phyloP scores from a whole-genome alignment of 2,888 invertebrate genomes.

The Agrochola lychnidis region DNA sequence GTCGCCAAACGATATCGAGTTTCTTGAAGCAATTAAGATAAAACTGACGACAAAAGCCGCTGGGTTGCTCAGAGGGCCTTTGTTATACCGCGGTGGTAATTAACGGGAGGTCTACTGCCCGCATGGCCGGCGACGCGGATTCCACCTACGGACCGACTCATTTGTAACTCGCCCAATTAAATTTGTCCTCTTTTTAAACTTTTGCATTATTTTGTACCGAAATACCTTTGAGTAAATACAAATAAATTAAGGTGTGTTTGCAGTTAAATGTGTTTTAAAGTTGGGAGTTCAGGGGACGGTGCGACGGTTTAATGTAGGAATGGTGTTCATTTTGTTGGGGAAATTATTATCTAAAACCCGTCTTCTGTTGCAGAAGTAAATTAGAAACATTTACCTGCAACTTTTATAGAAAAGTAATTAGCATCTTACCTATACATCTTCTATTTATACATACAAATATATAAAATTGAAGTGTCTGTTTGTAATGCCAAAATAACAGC shows the following conservation, averaged over 20 bases:
- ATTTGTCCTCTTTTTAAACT: slow-evolving; percentile 60
- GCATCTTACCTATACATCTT: background rate
- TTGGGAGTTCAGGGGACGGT: slow-evolving; percentile 30
- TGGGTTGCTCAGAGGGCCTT: slow-evolving; percentile 75
- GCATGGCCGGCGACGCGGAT: slow-evolving; percentile 69
- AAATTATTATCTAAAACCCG: background rate
- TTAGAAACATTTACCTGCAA: background rate
- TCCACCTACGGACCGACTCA: slow-evolving; percentile 54
- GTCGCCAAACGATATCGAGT: slow-evolving; percentile 89
- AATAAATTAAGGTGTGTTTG: slow-evolving; percentile 53
- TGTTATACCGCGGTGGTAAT: slow-evolving; percentile 81
- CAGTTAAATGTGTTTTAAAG: slow-evolving; percentile 56
- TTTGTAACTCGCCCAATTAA: slow-evolving; percentile 59
- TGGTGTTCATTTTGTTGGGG: slow-evolving; percentile 13
- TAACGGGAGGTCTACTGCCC: slow-evolving; percentile 77
- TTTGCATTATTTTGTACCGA: slow-evolving; percentile 46
- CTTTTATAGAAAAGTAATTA: background rate
- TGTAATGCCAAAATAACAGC: too few relatives aligned
- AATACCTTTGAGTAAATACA: slow-evolving; percentile 49
- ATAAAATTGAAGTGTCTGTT: too few relatives aligned
- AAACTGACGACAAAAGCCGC: slow-evolving; percentile 86
- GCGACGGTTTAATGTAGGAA: slow-evolving; percentile 32
- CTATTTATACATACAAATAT: too few relatives aligned
- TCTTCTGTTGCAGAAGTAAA: slow-evolving; percentile 2
- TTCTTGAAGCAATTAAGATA: slow-evolving; percentile 90